These are phyloP conservation scores for Dusona sp. DNA, from an alignment of 2,888 invertebrate species.

Conservation along the genomic window DNA sequence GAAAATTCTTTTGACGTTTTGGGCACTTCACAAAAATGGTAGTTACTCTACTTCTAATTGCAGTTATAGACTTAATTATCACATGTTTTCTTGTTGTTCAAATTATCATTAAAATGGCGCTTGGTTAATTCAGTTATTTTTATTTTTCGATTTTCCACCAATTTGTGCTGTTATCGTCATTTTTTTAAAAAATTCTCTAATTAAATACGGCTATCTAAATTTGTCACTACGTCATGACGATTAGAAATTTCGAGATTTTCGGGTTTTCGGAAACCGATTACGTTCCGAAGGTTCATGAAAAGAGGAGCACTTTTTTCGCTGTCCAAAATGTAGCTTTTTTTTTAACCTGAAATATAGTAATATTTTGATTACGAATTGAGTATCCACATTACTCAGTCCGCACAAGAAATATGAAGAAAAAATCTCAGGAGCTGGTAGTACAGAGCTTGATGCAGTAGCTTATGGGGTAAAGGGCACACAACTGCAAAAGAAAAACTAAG, in stretches of 20 bases:
- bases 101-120: too few relatives aligned
- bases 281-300: not conserved
- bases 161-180: too few relatives aligned
- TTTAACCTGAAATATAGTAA: not conserved
- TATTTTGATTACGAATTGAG: not conserved
- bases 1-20: too few relatives aligned
- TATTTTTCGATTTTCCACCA: too few relatives aligned
- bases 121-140: too few relatives aligned
- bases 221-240: not conserved
- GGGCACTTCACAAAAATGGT: too few relatives aligned
- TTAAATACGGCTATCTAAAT: not conserved
- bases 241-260: not conserved
- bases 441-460: conserved; percentile 34
- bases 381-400: not conserved
- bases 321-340: not conserved
- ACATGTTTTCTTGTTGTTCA: too few relatives aligned
- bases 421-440: conserved; percentile 50
- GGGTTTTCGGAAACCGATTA: too few relatives aligned
- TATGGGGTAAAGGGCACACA: conserved; percentile 59
- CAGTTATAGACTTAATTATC: too few relatives aligned
- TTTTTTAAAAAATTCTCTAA: too few relatives aligned
- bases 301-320: not conserved
- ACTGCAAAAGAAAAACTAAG: conserved; percentile 57
- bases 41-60: too few relatives aligned
- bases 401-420: conserved; percentile 15